Percentiles rank a stretch among this genome's conserved stretches.
Conservation (phyloP, 2,888 invertebrate genomes). For the Uropetala carovei region DNA sequence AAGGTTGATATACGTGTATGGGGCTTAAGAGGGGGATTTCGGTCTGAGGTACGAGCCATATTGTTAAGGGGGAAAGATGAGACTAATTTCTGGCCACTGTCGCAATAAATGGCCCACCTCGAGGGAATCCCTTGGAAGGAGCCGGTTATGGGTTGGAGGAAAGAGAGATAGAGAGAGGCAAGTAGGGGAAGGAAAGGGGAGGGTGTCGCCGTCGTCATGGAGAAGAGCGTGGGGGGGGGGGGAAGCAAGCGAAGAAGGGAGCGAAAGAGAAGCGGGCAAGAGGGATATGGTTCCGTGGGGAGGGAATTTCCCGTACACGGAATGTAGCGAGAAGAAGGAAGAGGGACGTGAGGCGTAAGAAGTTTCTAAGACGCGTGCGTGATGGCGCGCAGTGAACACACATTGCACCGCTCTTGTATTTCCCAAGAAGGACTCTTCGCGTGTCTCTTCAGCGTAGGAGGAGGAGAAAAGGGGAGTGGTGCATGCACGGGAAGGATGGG, state of each 20-base stretch:
- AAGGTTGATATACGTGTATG: slow-evolving; percentile 22
- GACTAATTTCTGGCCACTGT: slow-evolving; percentile 58
- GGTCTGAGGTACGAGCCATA: slow-evolving; percentile 39
- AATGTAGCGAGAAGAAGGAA: neutral
- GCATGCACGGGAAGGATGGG: neutral
- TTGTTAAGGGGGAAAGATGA: slow-evolving; percentile 64
- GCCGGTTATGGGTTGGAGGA: slow-evolving; percentile 17
- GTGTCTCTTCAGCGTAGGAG: neutral
- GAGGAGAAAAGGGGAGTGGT: neutral
- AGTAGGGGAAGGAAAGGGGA: neutral
- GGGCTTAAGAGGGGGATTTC: slow-evolving; percentile 40
- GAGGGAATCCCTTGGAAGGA: slow-evolving; percentile 45
- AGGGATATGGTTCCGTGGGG: neutral
- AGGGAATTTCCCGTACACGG: neutral
- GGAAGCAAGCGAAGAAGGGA: neutral
- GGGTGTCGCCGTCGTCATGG: neutral
- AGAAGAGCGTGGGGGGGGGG: neutral
- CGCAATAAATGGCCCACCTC: slow-evolving; percentile 61
- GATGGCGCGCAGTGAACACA: slow-evolving; percentile 11
- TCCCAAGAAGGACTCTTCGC: neutral
- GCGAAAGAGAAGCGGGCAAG: neutral
- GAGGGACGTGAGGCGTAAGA: no score
- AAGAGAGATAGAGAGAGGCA: neutral
- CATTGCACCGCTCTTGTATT: neutral
- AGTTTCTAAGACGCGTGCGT: slow-evolving; percentile 22